Conservation (phyloP, 2,888 invertebrate genomes). For the Drosophila anomelani region DNA sequence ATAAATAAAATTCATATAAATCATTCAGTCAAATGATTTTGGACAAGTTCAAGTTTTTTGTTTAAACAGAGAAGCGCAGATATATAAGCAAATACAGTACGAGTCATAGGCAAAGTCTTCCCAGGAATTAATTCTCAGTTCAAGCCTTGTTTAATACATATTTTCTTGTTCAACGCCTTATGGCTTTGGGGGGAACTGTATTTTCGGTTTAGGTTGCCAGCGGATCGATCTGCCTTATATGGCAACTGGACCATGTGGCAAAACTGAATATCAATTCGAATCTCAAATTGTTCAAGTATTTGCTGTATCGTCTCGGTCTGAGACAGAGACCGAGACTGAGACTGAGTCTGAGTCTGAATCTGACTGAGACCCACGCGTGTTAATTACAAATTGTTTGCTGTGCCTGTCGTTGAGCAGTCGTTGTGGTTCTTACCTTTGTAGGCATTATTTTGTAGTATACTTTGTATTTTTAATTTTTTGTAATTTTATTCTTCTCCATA, state of each 20-base stretch:
- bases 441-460: conserved; percentile 56
- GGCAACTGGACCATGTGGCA: conserved; percentile 71
- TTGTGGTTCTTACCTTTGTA: conserved; percentile 71
- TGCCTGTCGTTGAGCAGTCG: conserved; percentile 50
- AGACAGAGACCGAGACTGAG: conserved; percentile 2
- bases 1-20: conserved; percentile 48
- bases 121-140: not conserved
- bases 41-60: conserved; percentile 60
- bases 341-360: conserved; percentile 37
- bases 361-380: conserved; percentile 71
- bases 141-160: not conserved
- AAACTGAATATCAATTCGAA: conserved; percentile 62
- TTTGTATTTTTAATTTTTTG: conserved; percentile 23
- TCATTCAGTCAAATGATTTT: conserved; percentile 59
- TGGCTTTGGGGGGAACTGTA: conserved; percentile 28
- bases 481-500: conserved; percentile 21
- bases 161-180: conserved; percentile 1
- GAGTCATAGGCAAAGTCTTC: not conserved
- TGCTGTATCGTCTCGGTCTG: conserved; percentile 44
- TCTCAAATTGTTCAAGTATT: conserved; percentile 32
- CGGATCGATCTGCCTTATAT: conserved; percentile 37
- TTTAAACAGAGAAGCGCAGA: conserved; percentile 38
- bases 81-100: conserved; percentile 11
- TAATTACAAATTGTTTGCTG: conserved; percentile 80
- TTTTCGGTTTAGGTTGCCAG: conserved; percentile 53